Evolutionary conservation across 2,888 invertebrate genomes (phyloP).

Genomic region (Cactoblastis cactorum): DNA sequence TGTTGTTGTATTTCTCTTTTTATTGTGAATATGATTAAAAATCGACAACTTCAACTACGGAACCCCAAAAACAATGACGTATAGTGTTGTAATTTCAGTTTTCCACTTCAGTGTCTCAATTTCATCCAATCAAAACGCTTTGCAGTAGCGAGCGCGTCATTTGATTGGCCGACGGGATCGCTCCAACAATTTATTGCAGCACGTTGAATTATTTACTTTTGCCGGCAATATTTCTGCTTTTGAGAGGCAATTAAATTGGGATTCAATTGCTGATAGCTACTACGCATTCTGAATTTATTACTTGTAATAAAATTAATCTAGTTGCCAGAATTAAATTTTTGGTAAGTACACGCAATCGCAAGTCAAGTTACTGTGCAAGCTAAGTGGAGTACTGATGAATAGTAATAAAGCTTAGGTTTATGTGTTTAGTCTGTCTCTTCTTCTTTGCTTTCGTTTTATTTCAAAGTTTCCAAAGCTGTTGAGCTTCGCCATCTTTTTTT

Average conservation of each 20-base stretch:
- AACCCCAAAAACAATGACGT: not conserved
- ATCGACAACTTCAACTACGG: too few species aligned
- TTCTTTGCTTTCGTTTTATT: too few species aligned
- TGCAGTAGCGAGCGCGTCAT: constrained; percentile 1
- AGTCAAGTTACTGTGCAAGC: too few species aligned
- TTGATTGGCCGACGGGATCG: not conserved
- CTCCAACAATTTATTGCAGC: not conserved
- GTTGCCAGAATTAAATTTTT: too few species aligned
- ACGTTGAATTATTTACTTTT: constrained; percentile 7
- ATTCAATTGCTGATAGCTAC: constrained; percentile 5
- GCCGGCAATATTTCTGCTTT: constrained; percentile 10
- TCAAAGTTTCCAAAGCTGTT: too few species aligned
- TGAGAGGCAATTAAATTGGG: constrained; percentile 10
- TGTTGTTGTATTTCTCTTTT: too few species aligned
- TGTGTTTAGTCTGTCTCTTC: too few species aligned
- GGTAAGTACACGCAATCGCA: too few species aligned
- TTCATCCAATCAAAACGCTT: constrained; percentile 2
- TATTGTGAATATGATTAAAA: too few species aligned
- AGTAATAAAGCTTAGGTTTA: too few species aligned
- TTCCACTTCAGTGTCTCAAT: not conserved
- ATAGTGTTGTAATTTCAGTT: constrained; percentile 1
- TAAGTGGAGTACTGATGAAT: too few species aligned
- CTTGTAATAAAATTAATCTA: not conserved
- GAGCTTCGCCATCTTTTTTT: too few species aligned
- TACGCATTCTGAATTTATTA: constrained; percentile 1